Base-by-base conservation (phyloP, 2,113 vertebrate genomes). In the Leucoraja erinaceus region DNA sequence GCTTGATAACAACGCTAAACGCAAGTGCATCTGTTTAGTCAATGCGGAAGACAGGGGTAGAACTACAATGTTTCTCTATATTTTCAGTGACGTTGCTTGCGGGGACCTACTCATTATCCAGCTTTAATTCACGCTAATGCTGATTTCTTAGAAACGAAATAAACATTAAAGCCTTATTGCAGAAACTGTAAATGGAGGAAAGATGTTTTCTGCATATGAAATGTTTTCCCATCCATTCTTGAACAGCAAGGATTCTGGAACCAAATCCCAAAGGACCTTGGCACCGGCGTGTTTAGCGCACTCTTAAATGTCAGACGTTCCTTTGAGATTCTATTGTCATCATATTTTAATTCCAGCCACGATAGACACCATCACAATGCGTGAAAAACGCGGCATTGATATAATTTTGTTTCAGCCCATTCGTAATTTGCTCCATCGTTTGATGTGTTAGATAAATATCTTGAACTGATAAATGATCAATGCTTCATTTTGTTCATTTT, bases 301-400 rank as follows among this genome's bases (percentile, higher is more conserved):
- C 38, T 54, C 20, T 70, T 28, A 91, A 91, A 91, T 47, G 66
- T 68, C 90, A 91, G 68, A 33, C 10, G 47, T 4, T 61, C 59
- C 61, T 25, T 33, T 91, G 18, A 72, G 83, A 63, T 74, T 38
- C 38, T 22, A 90, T 90, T 59, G 28, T 90, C 66, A 90, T 90
- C 16, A 12, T 90, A 72, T 54, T 72, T 74, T 91, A 72, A 68
- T 91, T 74, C 25, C 90, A 38, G 90, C 38, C 9, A 20, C 33
- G 70, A 63, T 33, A 90, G 63, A 70, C 14, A 14, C 7, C 33
- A 68, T 25, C 90, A 54, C 31, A 47, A 31, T 63, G 83, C 63
- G 63, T 88, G 59, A 16, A 88, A 84, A 88, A 88, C 68, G 90
- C 70, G 38, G 25, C 66, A 74, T 38, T 54, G 63, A 91, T 70